Evolutionary conservation across 2,888 invertebrate genomes (phyloP).

Genomic region (Rotaria socialis): DNA sequence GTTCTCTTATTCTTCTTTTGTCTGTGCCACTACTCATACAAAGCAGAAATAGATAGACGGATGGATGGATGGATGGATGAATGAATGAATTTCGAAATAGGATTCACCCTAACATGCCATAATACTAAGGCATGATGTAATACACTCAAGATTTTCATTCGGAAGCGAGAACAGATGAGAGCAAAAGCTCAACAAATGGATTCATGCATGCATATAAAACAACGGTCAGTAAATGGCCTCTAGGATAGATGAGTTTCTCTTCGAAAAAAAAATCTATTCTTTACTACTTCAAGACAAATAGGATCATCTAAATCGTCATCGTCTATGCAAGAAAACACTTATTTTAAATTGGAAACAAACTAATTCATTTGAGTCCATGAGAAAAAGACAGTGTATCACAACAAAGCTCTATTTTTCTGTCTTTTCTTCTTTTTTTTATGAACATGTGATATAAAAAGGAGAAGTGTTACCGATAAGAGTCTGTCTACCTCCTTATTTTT

Average conservation of each 20-base stretch:
- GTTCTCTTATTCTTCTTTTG: conserved; percentile 1
- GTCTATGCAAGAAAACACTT: not conserved
- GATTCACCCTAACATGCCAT: conserved; percentile 18
- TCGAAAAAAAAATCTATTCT: not conserved
- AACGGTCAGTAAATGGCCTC: conserved; percentile 26
- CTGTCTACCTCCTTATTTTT: not conserved
- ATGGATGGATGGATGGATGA: not conserved
- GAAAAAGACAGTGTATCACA: not conserved
- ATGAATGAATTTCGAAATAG: conserved; percentile 18
- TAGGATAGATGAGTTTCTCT: not conserved
- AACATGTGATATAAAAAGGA: not conserved
- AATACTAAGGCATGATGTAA: not conserved
- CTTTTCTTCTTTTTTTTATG: not conserved
- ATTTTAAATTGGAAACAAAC: not conserved
- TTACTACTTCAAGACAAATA: not conserved
- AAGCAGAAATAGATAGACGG: conserved; percentile 5
- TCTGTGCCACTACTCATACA: not conserved
- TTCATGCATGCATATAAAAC: conserved; percentile 23
- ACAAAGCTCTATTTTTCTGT: not conserved
- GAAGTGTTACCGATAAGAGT: not conserved
- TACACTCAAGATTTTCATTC: conserved; percentile 29
- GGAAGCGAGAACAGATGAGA: conserved; percentile 21
- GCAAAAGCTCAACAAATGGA: not conserved
- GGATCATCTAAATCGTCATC: not conserved
- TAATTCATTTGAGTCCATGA: not conserved